Evolutionary conservation across 2,888 invertebrate genomes (phyloP).

Genomic region (Cheilosia vernalis): DNA sequence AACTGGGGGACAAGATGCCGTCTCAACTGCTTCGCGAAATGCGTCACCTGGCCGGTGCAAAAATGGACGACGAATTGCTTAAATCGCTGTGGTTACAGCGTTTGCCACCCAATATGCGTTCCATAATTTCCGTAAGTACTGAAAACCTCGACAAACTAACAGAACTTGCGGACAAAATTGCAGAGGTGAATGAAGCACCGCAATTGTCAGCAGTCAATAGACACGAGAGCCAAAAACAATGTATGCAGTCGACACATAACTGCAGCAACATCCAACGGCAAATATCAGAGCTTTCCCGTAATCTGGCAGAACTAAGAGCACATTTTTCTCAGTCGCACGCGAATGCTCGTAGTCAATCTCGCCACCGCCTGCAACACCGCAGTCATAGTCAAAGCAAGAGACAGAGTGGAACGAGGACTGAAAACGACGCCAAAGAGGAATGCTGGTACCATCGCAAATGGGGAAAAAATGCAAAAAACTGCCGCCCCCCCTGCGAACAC

Average conservation of each 20-base stretch:
- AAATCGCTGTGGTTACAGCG: conserved; percentile 75
- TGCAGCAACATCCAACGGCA: not conserved
- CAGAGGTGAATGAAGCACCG: conserved; percentile 10
- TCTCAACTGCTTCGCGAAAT: not conserved
- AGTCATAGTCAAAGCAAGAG: not conserved
- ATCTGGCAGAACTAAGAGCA: not conserved
- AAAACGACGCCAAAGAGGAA: not conserved
- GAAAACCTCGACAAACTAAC: conserved; percentile 19
- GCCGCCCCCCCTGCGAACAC: not conserved
- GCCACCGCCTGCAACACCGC: not conserved
- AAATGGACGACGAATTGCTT: conserved; percentile 36
- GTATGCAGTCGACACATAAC: not conserved
- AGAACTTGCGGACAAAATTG: conserved; percentile 53
- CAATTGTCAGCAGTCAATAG: not conserved
- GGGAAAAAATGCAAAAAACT: not conserved
- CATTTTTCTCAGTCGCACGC: not conserved
- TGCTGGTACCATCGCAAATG: not conserved
- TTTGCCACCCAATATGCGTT: conserved; percentile 68
- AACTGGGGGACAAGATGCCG: conserved; percentile 65
- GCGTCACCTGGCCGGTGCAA: not conserved
- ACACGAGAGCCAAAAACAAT: not conserved
- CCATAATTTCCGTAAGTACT: conserved; percentile 63
- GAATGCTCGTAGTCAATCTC: not conserved
- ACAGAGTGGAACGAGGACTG: not conserved
- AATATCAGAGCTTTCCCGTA: not conserved